phyloP scores from a whole-genome alignment of 2,888 invertebrate species.

The Dilophus febrilis region DNA sequence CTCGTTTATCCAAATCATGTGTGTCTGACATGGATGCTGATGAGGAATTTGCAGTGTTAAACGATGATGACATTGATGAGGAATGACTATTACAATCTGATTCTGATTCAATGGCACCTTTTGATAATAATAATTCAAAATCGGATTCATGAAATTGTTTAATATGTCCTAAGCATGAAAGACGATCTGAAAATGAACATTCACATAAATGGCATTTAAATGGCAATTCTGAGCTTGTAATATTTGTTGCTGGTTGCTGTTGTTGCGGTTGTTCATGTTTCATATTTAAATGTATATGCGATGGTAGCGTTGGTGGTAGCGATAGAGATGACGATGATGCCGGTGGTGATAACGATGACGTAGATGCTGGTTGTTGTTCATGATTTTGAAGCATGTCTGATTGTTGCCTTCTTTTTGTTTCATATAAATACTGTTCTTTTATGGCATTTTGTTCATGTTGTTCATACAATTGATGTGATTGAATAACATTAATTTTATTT shows the following conservation, averaged over 20 bases:
- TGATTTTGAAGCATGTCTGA: constrained; percentile 14
- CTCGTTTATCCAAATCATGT: constrained; percentile 29
- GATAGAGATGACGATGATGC: constrained; percentile 14
- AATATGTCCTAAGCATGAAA: constrained; percentile 68
- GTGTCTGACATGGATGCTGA: constrained; percentile 16
- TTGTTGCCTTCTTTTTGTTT: constrained; percentile 23
- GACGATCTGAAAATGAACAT: constrained; percentile 61
- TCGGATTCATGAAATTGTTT: constrained; percentile 56
- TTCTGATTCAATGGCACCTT: constrained; percentile 53
- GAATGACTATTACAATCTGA: constrained; percentile 20
- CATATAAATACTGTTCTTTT: constrained; percentile 16
- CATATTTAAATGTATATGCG: neutral
- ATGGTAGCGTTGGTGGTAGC: constrained; percentile 12
- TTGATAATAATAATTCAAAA: constrained; percentile 64
- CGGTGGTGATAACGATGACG: constrained; percentile 16
- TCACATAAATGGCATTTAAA: constrained; percentile 91
- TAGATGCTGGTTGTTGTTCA: constrained; percentile 11
- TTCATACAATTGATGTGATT: constrained; percentile 52
- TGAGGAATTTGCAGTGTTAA: too few species aligned
- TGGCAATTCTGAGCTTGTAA: constrained; percentile 45
- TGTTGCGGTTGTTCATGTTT: constrained; percentile 4
- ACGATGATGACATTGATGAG: neutral
- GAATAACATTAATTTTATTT: too few species aligned
- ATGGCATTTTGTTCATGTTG: constrained; percentile 55
- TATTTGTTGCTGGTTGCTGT: constrained; percentile 6